phyloP scores from a whole-genome alignment of 53 echinoderm and acorn worm species.

The Apostichopus leukothele region DNA sequence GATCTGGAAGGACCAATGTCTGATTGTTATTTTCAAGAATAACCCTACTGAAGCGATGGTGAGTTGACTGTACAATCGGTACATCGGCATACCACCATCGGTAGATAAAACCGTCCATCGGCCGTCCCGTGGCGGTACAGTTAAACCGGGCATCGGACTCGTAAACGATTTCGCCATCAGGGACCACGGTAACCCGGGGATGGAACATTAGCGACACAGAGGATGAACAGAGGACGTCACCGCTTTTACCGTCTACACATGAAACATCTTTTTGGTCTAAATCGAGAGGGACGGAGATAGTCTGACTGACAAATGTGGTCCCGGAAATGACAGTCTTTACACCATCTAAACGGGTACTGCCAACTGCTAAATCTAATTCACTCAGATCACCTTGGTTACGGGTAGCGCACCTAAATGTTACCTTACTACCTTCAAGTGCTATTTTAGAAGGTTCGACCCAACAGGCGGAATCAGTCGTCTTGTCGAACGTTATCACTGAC shows the following conservation, averaged over 20 bases:
- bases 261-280: neutral
- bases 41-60: constrained; percentile 30
- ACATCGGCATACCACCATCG: constrained; percentile 24
- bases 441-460: constrained; percentile 28
- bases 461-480: constrained; percentile 18
- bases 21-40: constrained; percentile 8
- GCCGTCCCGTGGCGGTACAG: constrained; percentile 9
- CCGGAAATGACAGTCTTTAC: neutral
- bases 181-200: neutral
- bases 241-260: neutral
- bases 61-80: neutral
- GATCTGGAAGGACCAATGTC: constrained; percentile 37
- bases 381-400: neutral
- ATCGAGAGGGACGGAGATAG: neutral
- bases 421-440: neutral
- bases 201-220: constrained; percentile 16
- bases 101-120: constrained; percentile 12
- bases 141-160: constrained; percentile 29
- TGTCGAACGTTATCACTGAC: constrained; percentile 18
- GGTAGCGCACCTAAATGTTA: neutral
- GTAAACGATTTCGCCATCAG: constrained; percentile 27
- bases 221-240: constrained; percentile 2
- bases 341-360: neutral
- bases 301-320: neutral
- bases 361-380: neutral